A percentile compares a stretch with the other conserved stretches of the same genome.
phyloP scores from a whole-genome alignment of 2,113 vertebrate genomes.

The Mustela nigripes region DNA sequence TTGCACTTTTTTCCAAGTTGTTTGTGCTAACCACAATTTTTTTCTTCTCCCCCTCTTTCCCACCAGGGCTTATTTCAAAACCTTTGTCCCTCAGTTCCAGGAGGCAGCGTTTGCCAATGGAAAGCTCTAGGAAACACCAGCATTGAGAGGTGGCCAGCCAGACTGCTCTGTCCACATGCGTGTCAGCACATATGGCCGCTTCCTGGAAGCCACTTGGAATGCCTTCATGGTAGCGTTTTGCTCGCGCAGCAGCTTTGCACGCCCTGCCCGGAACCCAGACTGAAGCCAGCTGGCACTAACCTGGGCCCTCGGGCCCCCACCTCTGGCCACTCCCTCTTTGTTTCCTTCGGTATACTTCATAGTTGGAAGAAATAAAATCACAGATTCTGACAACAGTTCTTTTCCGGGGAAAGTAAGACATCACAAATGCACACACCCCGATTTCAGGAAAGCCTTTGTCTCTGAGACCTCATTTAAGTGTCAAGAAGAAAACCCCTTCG shows the following conservation, averaged over 20 bases:
- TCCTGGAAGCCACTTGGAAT: slow-evolving; percentile 81
- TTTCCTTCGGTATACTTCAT: slow-evolving; percentile 35
- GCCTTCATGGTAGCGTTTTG: slow-evolving; percentile 64
- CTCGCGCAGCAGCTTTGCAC: slow-evolving; percentile 69
- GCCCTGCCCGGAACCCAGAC: slow-evolving; percentile 62
- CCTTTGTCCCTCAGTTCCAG: slow-evolving; percentile 98
- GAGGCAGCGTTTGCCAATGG: slow-evolving; percentile 98
- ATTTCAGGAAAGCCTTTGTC: slow-evolving; percentile 52
- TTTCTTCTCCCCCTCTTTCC: slow-evolving; percentile 71
- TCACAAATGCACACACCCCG: slow-evolving; percentile 18
- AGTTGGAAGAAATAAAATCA: slow-evolving; percentile 71
- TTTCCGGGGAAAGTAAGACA: slow-evolving; percentile 63
- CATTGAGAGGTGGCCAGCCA: slow-evolving; percentile 76
- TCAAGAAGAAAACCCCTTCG: not conserved
- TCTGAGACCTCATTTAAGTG: slow-evolving; percentile 38
- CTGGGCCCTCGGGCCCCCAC: not conserved
- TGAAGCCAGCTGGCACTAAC: slow-evolving; percentile 60
- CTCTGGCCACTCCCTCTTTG: not conserved
- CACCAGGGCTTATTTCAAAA: slow-evolving; percentile 96
- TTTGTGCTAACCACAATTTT: slow-evolving; percentile 81
- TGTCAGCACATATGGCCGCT: slow-evolving; percentile 75
- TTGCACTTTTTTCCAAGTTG: slow-evolving; percentile 58
- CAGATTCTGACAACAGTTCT: not conserved
- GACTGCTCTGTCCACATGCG: slow-evolving; percentile 73
- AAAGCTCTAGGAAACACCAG: slow-evolving; percentile 92